Base-by-base conservation (phyloP, 1,140 invertebrate species). In the Phthorimaea operculella region DNA sequence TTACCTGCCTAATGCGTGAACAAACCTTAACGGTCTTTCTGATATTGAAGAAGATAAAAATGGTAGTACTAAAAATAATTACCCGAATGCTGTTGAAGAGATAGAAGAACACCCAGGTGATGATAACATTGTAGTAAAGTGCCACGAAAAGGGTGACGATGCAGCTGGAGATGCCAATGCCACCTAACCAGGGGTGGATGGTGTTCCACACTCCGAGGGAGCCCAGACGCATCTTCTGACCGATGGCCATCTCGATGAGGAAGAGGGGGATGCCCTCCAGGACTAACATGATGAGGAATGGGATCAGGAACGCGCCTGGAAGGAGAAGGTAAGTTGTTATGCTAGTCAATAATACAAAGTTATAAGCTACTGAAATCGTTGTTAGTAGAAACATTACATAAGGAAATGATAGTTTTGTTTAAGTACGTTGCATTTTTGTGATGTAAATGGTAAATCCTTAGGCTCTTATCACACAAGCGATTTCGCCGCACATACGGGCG, bases 71-170 rank as follows among this genome's bases (percentile, higher is more conserved):
- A n/a, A n/a, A 4, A 39, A 39, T 4, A 86, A 89, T 90, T 76
- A 95, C 93, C 87, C 90, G 88, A 78, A 96, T 92, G 72, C 94
- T 95, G 66, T 96, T 95, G 83, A 95, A 96, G 53, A 96, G 90
- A 75, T 98, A 99, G 79, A 92, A 99, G 85, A 99, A 93, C 62
- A 97, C 98, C 97, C 97, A 99, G 44, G 96, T 97, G 70, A 99
- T 97, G 76, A 99, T 98, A 62, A 98, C 96, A 74, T 99, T 99
- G 87, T 99, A 99, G 83, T 99, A 99, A 34, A 98, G 88, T 1
- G 94, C 93, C 15, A 97, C 94, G 73, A 96, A 95, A 51, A 96
- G 92, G 0, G 95, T 96, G 44, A 98, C 96, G 49, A 98, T 90
- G 70, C 95, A 96, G 52, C 93, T 94, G 11, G 96, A 92, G 55